phyloP scores from a whole-genome alignment of 2,888 invertebrate species.

The Alitta virens region DNA sequence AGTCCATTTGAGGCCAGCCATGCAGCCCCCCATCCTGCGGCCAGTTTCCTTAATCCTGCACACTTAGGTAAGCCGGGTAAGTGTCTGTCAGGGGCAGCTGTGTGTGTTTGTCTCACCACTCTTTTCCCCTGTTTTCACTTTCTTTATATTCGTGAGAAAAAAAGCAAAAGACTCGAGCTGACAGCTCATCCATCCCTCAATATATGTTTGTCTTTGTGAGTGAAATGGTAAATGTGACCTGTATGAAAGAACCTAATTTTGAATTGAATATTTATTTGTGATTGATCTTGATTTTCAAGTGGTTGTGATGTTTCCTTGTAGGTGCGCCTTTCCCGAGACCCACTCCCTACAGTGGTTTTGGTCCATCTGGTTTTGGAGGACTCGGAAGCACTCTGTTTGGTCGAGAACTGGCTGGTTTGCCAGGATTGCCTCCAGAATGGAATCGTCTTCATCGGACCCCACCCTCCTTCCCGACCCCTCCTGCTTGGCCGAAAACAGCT shows the following conservation, averaged over 20 bases:
- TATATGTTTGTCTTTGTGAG: too few species aligned
- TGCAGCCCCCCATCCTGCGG: slow-evolving; percentile 13
- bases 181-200: too few species aligned
- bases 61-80: slow-evolving; percentile 15
- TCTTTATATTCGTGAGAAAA: too few species aligned
- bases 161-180: too few species aligned
- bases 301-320: slow-evolving; percentile 16
- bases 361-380: slow-evolving; percentile 36
- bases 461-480: slow-evolving; percentile 44
- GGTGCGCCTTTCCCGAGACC: slow-evolving; percentile 46
- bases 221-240: too few species aligned
- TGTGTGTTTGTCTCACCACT: too few species aligned
- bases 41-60: slow-evolving; percentile 10
- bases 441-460: slow-evolving; percentile 46
- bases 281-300: not conserved
- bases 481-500: slow-evolving; percentile 29
- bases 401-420: slow-evolving; percentile 34
- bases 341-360: slow-evolving; percentile 42
- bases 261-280: too few species aligned
- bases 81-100: not conserved
- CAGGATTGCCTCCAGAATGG: slow-evolving; percentile 47
- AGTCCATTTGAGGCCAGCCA: slow-evolving; percentile 23
- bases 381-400: slow-evolving; percentile 38
- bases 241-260: too few species aligned
- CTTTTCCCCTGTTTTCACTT: too few species aligned